Evolutionary conservation across 30 jellyfish, hydroid and myxozoan genomes (phyloP).

Genomic region (Morbakka virulenta): DNA sequence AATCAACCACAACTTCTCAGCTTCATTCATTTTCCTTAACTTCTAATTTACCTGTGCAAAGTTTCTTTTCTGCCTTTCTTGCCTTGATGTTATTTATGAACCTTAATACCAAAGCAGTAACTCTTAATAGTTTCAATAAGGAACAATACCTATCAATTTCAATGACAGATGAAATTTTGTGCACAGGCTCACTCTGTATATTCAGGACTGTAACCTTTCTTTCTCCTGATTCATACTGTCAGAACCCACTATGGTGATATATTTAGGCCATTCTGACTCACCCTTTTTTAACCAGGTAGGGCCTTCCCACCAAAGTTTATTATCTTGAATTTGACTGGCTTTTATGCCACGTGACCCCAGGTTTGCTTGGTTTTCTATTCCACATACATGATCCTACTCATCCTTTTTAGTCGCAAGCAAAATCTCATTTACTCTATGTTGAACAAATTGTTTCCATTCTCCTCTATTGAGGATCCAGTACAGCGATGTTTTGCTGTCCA

Average conservation of each 20-base stretch:
- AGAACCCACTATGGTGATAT: not conserved
- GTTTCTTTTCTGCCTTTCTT: not conserved
- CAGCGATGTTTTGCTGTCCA: conserved; percentile 11
- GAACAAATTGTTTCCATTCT: too few species aligned
- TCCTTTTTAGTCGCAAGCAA: too few species aligned
- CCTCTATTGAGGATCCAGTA: conserved; percentile 15
- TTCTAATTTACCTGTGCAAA: not conserved
- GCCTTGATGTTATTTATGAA: not conserved
- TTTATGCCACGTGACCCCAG: conserved; percentile 42
- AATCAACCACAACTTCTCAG: conserved; percentile 20
- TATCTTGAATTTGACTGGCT: too few species aligned
- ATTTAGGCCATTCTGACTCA: conserved; percentile 24
- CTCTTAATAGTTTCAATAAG: not conserved
- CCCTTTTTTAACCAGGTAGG: conserved; percentile 24
- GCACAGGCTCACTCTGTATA: not conserved
- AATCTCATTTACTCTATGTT: too few species aligned
- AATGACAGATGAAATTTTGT: not conserved
- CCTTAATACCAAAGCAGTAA: not conserved
- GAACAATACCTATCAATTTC: not conserved
- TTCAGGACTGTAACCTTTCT: not conserved
- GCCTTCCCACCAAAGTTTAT: too few species aligned
- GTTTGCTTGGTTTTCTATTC: conserved; percentile 28
- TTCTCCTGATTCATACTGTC: not conserved
- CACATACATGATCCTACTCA: conserved; percentile 33
- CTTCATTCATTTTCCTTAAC: conserved; percentile 1